A percentile compares a stretch with the other conserved stretches of the same genome.
These are phyloP conservation scores for Smittia aterrima DNA, from an alignment of 2,888 invertebrate genomes.

Conservation along the genomic window DNA sequence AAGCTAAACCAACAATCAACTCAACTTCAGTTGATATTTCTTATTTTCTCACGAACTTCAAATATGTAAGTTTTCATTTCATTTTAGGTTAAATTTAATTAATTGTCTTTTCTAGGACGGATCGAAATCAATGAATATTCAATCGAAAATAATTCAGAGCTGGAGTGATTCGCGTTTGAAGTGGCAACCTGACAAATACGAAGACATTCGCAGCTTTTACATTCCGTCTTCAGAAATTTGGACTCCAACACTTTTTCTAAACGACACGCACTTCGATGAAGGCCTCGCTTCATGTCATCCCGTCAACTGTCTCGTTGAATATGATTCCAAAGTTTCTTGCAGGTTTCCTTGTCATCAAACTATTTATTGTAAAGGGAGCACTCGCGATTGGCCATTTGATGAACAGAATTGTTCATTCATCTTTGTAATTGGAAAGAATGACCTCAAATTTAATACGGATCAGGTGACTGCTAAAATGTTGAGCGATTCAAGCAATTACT, in stretches of 20 bases:
- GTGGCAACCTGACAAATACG: conserved; percentile 6
- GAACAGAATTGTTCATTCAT: conserved; percentile 62
- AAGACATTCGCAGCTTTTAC: background rate
- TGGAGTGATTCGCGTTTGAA: conserved; percentile 10
- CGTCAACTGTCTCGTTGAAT: background rate
- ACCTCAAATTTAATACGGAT: conserved; percentile 1
- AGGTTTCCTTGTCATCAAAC: background rate
- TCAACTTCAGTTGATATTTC: background rate
- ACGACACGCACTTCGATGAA: background rate
- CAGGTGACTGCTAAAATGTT: background rate
- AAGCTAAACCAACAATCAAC: conserved; percentile 54
- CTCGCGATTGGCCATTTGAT: conserved; percentile 66
- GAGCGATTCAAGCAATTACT: background rate
- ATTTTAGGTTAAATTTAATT: background rate
- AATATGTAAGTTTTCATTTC: conserved; percentile 9
- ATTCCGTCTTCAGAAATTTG: background rate
- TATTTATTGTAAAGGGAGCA: conserved; percentile 57
- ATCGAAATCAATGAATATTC: background rate
- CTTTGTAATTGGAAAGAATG: conserved; percentile 53
- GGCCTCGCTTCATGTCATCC: conserved; percentile 18
- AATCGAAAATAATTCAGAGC: conserved; percentile 3
- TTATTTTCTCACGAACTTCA: background rate
- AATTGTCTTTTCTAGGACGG: background rate
- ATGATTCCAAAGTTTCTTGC: background rate
- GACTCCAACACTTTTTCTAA: conserved; percentile 17